Conservation (phyloP, 1,140 invertebrate species). For the Pseudomyrmex sp. region DNA sequence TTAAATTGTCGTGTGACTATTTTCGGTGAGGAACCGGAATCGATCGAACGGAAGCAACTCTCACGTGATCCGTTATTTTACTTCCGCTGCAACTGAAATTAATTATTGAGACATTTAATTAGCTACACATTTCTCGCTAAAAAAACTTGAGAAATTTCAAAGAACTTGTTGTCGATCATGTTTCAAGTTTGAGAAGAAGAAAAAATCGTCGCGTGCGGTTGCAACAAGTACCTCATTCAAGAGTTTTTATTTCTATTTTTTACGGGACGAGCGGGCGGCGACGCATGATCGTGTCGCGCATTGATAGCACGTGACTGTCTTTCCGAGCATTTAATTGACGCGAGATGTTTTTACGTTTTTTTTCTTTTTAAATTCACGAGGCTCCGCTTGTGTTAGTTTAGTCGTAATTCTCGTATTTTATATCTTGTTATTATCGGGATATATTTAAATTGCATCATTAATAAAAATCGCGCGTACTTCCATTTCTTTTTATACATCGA, state of each 20-base stretch:
- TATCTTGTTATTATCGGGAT: constrained; percentile 11
- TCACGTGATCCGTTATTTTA: neutral
- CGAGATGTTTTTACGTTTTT: constrained; percentile 15
- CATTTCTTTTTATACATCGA: constrained; percentile 34
- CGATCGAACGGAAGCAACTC: neutral
- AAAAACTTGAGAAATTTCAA: neutral
- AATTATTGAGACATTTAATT: neutral
- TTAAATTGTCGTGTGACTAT: constrained; percentile 3
- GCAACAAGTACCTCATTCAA: constrained; percentile 49
- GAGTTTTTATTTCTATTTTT: constrained; percentile 23
- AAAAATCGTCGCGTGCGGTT: constrained; percentile 20
- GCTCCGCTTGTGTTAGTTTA: constrained; percentile 2
- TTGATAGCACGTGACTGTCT: constrained; percentile 42
- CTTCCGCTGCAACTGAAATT: constrained; percentile 26
- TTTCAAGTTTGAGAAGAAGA: constrained; percentile 5
- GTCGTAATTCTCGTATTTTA: constrained; percentile 9
- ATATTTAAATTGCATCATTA: neutral
- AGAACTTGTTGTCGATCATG: neutral
- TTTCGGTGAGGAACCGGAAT: neutral
- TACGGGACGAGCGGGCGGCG: constrained; percentile 1
- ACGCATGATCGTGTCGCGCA: constrained; percentile 43
- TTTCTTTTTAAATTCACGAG: constrained; percentile 34
- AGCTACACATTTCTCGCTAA: too few relatives aligned
- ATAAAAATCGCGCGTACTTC: constrained; percentile 31
- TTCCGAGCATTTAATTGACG: constrained; percentile 46